A percentile compares a stretch with the other conserved stretches of the same genome.
Evolutionary conservation across 2,797 vertebrate genomes (phyloP).

Genomic region (Sebastes vulpes): DNA sequence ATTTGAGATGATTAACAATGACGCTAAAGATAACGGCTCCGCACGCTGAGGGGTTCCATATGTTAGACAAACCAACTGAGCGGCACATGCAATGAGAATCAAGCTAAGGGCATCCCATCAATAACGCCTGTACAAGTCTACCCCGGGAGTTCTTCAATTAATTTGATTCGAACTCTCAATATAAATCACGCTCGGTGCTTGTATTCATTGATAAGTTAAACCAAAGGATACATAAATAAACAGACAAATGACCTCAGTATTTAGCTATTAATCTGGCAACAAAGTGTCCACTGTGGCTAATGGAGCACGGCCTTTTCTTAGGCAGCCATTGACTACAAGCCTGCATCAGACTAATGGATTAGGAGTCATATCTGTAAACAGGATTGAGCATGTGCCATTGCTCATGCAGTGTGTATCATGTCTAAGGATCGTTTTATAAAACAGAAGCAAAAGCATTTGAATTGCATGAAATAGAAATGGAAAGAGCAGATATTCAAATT

Average conservation of each 20-base stretch:
- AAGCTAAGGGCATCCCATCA: slow-evolving; percentile 48
- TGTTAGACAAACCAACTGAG: slow-evolving; percentile 57
- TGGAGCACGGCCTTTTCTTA: slow-evolving; percentile 66
- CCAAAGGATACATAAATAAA: slow-evolving; percentile 72
- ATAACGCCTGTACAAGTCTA: slow-evolving; percentile 34
- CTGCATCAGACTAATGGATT: slow-evolving; percentile 64
- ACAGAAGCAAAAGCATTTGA: background rate
- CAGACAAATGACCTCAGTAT: slow-evolving; percentile 67
- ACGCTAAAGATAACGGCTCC: slow-evolving; percentile 53
- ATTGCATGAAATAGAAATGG: background rate
- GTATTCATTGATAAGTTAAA: slow-evolving; percentile 67
- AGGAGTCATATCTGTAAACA: slow-evolving; percentile 65
- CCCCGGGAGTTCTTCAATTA: slow-evolving; percentile 34
- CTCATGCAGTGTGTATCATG: slow-evolving; percentile 24
- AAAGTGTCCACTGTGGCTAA: slow-evolving; percentile 70
- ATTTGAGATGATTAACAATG: slow-evolving; percentile 74
- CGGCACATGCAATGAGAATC: slow-evolving; percentile 32
- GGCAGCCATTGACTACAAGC: slow-evolving; percentile 59
- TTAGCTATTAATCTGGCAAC: slow-evolving; percentile 74
- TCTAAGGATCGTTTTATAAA: slow-evolving; percentile 19
- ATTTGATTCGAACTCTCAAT: slow-evolving; percentile 47
- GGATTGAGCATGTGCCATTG: slow-evolving; percentile 34
- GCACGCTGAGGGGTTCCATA: slow-evolving; percentile 51
- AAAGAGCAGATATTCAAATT: background rate
- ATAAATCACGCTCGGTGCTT: slow-evolving; percentile 59